Evolutionary conservation across 1,140 invertebrate species (phyloP).

Genomic region (Stegodyphus mimosarum): DNA sequence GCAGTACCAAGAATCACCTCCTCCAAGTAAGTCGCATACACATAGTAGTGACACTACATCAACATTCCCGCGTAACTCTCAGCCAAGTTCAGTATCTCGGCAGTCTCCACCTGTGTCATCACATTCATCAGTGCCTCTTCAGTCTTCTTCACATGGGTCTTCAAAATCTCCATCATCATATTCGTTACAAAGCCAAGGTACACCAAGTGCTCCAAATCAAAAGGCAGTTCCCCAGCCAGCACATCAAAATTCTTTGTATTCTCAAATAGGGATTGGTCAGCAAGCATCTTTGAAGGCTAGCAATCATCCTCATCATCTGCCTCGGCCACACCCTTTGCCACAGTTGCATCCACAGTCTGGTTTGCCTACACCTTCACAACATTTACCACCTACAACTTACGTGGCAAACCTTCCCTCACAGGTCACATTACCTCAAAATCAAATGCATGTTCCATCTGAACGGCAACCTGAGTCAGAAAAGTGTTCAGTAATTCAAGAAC

Average conservation of each 20-base stretch:
- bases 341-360: constrained; percentile 34
- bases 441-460: constrained; percentile 38
- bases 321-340: constrained; percentile 41
- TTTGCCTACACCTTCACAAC: constrained; percentile 49
- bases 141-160: constrained; percentile 30
- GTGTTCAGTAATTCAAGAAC: constrained; percentile 61
- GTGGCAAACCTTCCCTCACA: constrained; percentile 42
- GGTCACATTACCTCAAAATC: constrained; percentile 52
- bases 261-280: constrained; percentile 43
- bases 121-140: constrained; percentile 35
- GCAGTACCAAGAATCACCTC: constrained; percentile 30
- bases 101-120: constrained; percentile 45
- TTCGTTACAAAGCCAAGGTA: constrained; percentile 25
- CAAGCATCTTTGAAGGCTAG: constrained; percentile 28
- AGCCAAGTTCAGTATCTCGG: constrained; percentile 7
- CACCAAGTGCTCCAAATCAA: constrained; percentile 19
- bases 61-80: constrained; percentile 10
- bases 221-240: constrained; percentile 43
- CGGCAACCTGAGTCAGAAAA: constrained; percentile 43
- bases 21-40: constrained; percentile 41
- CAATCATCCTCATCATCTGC: constrained; percentile 28
- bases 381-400: constrained; percentile 53
- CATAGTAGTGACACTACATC: constrained; percentile 4
- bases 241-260: constrained; percentile 48
- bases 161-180: constrained; percentile 45